Evolutionary conservation across 2,888 invertebrate genomes (phyloP).

Genomic region (Clitarchus hookeri): DNA sequence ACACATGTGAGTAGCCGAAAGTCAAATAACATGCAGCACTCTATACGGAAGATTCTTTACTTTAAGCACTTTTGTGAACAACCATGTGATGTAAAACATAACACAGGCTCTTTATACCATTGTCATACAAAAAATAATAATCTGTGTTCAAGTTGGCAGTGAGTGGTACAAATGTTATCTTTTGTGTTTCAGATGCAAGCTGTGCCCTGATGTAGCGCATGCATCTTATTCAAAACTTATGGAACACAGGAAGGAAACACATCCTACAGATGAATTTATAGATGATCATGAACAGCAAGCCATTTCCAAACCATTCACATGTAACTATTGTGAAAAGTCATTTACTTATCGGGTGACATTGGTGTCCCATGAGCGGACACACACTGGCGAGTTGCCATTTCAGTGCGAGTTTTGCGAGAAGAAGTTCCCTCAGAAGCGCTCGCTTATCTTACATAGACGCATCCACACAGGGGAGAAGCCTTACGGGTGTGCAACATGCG

Average conservation of each 20-base stretch:
- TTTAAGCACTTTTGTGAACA: too few species aligned
- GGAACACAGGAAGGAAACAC: constrained; percentile 37
- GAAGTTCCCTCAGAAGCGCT: constrained; percentile 40
- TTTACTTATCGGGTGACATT: constrained; percentile 60
- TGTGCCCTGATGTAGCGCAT: constrained; percentile 29
- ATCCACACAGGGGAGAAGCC: constrained; percentile 42
- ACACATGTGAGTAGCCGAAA: too few species aligned
- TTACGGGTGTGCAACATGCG: constrained; percentile 38
- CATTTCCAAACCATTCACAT: constrained; percentile 35
- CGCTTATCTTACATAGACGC: constrained; percentile 39
- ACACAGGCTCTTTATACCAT: too few species aligned
- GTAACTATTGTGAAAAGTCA: constrained; percentile 57
- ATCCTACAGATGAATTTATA: constrained; percentile 32
- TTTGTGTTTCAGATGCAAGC: constrained; percentile 33
- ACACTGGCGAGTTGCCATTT: constrained; percentile 51
- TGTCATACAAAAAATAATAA: not conserved
- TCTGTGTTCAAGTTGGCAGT: not conserved
- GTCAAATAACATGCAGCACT: too few species aligned
- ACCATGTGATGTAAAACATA: too few species aligned
- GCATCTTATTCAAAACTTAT: constrained; percentile 35
- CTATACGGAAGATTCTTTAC: too few species aligned
- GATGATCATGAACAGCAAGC: constrained; percentile 23
- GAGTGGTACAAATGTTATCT: not conserved
- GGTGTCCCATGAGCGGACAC: constrained; percentile 54
- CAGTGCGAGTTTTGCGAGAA: constrained; percentile 40